Percentiles rank a stretch among this genome's conserved stretches.
These are phyloP conservation scores for Choloepus hoffmanni DNA, from an alignment of 2,113 vertebrate species.

Conservation along the genomic window DNA sequence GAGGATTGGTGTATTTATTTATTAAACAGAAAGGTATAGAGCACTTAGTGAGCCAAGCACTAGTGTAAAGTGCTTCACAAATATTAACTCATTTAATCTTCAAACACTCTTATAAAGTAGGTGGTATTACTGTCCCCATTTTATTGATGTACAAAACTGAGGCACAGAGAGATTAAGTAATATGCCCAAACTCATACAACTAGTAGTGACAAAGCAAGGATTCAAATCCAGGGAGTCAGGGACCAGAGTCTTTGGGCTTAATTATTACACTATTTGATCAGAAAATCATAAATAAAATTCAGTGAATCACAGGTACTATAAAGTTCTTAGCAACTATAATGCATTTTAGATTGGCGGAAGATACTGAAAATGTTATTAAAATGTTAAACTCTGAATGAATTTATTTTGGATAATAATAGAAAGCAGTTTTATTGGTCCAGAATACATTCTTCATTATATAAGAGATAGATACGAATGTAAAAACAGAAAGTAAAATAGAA, in stretches of 20 bases:
- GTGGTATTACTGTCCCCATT: not conserved
- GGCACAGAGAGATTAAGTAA: not conserved
- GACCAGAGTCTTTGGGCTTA: not conserved
- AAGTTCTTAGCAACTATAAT: not conserved
- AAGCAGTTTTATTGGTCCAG: not conserved
- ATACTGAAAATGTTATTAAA: conserved; percentile 10
- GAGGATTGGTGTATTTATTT: not conserved
- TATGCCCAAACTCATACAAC: not conserved
- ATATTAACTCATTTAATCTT: not conserved
- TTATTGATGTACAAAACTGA: not conserved
- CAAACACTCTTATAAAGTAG: not conserved
- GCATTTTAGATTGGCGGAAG: not conserved
- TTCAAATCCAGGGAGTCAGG: not conserved
- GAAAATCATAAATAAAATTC: not conserved
- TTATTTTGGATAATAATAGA: conserved; percentile 33
- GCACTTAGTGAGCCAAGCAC: not conserved
- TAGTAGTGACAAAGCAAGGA: not conserved
- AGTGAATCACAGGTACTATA: conserved; percentile 16
- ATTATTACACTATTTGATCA: not conserved
- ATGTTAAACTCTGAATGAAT: not conserved
- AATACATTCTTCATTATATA: not conserved
- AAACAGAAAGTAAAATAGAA: not conserved
- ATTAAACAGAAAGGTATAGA: not conserved
- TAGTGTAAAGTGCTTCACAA: not conserved
- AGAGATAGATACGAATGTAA: not conserved